These are phyloP conservation scores for Cecidostiba fungosa DNA, from an alignment of 2,888 invertebrate species.

Conservation along the genomic window DNA sequence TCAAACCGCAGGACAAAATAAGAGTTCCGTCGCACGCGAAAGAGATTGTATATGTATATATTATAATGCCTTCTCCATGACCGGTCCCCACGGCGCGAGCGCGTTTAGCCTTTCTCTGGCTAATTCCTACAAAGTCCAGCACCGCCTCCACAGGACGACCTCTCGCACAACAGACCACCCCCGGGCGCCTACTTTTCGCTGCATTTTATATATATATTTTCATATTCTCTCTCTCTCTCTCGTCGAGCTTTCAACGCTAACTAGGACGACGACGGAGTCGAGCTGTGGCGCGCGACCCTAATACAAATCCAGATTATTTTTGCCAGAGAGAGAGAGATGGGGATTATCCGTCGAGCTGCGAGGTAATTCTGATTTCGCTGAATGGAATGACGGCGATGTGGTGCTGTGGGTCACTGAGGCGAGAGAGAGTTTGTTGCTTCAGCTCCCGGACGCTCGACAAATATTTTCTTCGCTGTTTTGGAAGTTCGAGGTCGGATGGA, in stretches of 20 bases:
- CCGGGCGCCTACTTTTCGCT: constrained; percentile 29
- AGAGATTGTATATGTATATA: background rate
- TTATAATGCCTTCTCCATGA: constrained; percentile 64
- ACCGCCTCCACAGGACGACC: constrained; percentile 67
- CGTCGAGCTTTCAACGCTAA: background rate
- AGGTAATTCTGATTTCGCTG: constrained; percentile 53
- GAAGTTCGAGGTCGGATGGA: background rate
- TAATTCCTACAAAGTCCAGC: constrained; percentile 73
- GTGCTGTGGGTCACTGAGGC: background rate
- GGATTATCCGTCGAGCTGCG: constrained; percentile 53
- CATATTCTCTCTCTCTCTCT: background rate
- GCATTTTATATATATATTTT: constrained; percentile 46
- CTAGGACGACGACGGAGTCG: background rate
- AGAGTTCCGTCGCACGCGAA: background rate
- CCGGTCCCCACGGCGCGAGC: constrained; percentile 57
- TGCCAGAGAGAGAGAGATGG: constrained; percentile 4
- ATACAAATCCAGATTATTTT: constrained; percentile 63
- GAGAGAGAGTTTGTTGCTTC: constrained; percentile 18
- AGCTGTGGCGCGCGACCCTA: constrained; percentile 14
- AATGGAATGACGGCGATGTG: constrained; percentile 42
- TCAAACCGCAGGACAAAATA: background rate
- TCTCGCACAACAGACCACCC: constrained; percentile 72
- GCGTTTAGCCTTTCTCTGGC: constrained; percentile 59
- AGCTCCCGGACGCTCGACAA: background rate
- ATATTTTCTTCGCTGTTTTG: constrained; percentile 38